A percentile compares a stretch with the other conserved stretches of the same genome.
Conservation (phyloP, 2,888 invertebrate species). For the Catocala nupta region DNA sequence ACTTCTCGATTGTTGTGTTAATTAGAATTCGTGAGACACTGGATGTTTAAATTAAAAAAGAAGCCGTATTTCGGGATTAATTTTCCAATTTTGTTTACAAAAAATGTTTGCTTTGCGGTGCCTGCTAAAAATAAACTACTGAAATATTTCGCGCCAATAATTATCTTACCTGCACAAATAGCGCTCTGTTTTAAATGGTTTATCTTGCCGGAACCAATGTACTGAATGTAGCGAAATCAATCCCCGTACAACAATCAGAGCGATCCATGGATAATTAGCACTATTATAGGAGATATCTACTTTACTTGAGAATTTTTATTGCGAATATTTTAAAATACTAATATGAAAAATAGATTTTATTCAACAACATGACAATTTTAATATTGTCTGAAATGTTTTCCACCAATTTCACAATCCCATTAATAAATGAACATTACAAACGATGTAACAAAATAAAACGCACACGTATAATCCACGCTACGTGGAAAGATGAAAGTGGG, state of each 20-base stretch:
- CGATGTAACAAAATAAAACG: slow-evolving; percentile 30
- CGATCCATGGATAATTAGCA: no score
- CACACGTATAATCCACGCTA: slow-evolving; percentile 35
- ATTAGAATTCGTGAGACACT: slow-evolving; percentile 50
- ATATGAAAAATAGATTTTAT: no score
- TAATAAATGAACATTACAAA: slow-evolving; percentile 30
- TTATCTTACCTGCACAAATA: no score
- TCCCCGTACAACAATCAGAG: no score
- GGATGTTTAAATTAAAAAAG: slow-evolving; percentile 42
- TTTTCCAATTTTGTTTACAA: slow-evolving; percentile 4
- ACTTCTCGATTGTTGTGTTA: slow-evolving; percentile 52
- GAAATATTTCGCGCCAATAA: background rate
- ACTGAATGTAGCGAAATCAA: no score
- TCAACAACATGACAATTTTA: no score
- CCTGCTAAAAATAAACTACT: background rate
- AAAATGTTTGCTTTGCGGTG: background rate
- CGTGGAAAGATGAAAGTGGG: slow-evolving; percentile 43
- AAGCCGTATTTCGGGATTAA: slow-evolving; percentile 29
- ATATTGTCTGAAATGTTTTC: background rate
- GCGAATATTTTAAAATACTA: no score
- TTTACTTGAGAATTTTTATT: no score
- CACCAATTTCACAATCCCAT: background rate
- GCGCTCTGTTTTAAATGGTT: no score
- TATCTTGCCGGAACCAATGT: no score
- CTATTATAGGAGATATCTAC: no score